Evolutionary conservation across 1,140 invertebrate species (phyloP).

Genomic region (Aleiodes sp.): DNA sequence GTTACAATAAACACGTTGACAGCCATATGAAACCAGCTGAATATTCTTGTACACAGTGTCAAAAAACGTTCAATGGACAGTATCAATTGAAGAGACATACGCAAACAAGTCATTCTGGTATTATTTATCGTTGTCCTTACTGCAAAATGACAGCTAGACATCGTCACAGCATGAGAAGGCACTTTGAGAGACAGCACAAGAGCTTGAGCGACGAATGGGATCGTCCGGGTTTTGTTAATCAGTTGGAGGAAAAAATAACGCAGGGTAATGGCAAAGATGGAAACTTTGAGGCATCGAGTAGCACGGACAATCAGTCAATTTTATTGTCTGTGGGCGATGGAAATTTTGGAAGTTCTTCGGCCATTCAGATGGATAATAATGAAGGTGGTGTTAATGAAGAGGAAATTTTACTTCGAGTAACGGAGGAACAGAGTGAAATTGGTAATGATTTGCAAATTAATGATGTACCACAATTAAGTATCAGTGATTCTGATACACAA

Average conservation of each 20-base stretch:
- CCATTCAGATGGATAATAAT: neutral
- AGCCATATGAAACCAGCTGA: constrained; percentile 32
- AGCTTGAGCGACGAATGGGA: constrained; percentile 43
- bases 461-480: constrained; percentile 37
- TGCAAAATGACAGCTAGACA: constrained; percentile 55
- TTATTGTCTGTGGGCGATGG: too few species aligned
- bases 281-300: too few species aligned
- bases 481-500: constrained; percentile 32
- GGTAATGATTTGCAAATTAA: constrained; percentile 18
- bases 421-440: constrained; percentile 3
- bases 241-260: constrained; percentile 33
- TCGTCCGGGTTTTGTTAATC: constrained; percentile 39
- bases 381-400: neutral
- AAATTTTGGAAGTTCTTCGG: too few species aligned
- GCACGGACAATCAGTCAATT: neutral
- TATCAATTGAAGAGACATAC: constrained; percentile 62
- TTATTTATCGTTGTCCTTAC: constrained; percentile 62
- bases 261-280: neutral
- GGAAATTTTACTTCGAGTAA: constrained; percentile 15
- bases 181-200: constrained; percentile 62
- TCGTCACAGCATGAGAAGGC: constrained; percentile 60
- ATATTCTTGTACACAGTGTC: constrained; percentile 52
- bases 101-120: constrained; percentile 59
- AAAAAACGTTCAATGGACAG: constrained; percentile 61
- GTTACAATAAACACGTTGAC: constrained; percentile 37